Evolutionary conservation across 2,113 vertebrate genomes (phyloP), one percentile per base, ranked within the genome.

Genomic region (Chrysochloris asiatica): DNA sequence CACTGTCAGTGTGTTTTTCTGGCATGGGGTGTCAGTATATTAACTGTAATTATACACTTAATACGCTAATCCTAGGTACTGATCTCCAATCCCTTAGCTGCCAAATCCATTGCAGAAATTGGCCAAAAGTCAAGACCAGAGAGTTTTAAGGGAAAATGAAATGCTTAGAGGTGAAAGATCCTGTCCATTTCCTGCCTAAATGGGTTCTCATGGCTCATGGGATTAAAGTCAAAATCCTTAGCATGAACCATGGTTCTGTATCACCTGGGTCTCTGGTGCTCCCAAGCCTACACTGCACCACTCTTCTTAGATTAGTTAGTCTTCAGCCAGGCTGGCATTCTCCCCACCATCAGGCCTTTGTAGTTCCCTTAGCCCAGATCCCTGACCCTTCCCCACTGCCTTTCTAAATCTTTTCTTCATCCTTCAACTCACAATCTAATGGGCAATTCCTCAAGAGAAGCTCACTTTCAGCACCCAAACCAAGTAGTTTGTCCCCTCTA

Each of bases 1-100:
- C 22, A 38, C 14, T 45, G 33, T 71, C 71, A 75, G 3, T 50
- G 45, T 75, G 61, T 22, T 90, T 67, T 89, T 86, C 61, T 90
- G 83, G 43, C 48, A 43, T 77, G 22, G 1, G 17, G 41, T 79
- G 0, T 86, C 52, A 80, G 86, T 78, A 65, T 61, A 83, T 59
- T 59, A 95, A 88, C 72, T 83, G 65, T 81, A 90, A 93, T 90
- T 93, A 56, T 56, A 92, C 36, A 89, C n/a, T 41, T 94, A 87
- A 87, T 28, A 67, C 61, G 45, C 79, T 94, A 90, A 94, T 93
- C 71, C 79, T 76, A 88, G 63, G 71, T 79, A 47, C 92, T 94
- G 59, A 80, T 80, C 56, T 91, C 67, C 81, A 89, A 61, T 87
- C n/a, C 28, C 45, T 75, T 8, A 38, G 72, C 48, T 75, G 88